Base-by-base conservation (phyloP, 1,140 invertebrate species). In the Odontomachus brunneus region DNA sequence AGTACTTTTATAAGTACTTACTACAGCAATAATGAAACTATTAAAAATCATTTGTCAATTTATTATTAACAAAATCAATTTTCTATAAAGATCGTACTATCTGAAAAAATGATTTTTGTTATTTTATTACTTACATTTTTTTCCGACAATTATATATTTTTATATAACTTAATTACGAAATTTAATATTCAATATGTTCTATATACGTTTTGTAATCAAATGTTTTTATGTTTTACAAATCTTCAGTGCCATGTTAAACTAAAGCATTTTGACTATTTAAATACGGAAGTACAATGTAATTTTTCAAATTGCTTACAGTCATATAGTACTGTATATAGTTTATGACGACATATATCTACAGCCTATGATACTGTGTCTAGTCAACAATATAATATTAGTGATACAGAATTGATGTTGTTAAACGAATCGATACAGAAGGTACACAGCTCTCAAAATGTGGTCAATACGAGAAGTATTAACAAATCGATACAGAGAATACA, bases 201-300 rank as follows among this genome's bases (percentile, higher is more conserved):
- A 49, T 48, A 24, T 51, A 51, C 51, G 66, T 51, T 69, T 51
- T 69, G 66, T 51, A 19, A 69, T 53, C 1, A 26, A 17, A 3
- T 17, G 0, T 51, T 69, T 2, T 51, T 17, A 12, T 1, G 14
- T 4, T 51, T 69, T 0, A 14, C n/a, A 49, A 2, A 67, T 67
- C 2, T 69, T 3, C 49, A 69, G 51, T 51, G 22, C 4, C 44
- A 67, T 1, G 3, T 67, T 67, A 67, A 67, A 26, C 48, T 69
- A 26, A 69, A 69, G 17, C 66, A 53, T 69, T 5, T 17, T 29
- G 24, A 69, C 14, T 15, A 69, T 17, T 51, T 69, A 69, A 12
- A 51, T 69, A 26, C 22, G 29, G 66, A 69, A 51, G 11, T 9
- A n/a, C 12, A 69, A 53, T 69, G 48, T 51, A 69, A 69, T 26